Evolutionary conservation across 2,888 invertebrate genomes (phyloP).

Genomic region (Drosophila rellima): DNA sequence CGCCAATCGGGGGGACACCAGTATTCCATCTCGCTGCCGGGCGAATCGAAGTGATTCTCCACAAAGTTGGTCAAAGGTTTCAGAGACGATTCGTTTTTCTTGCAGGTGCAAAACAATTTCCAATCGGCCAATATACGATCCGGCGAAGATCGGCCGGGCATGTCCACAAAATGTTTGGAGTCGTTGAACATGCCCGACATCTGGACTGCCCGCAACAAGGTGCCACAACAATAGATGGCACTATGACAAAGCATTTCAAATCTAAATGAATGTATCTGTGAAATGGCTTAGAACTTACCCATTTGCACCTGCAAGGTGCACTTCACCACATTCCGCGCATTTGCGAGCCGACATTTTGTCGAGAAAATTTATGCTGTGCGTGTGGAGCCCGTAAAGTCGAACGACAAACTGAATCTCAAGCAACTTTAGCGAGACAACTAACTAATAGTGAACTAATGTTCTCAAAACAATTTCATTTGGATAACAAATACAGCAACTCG

Average conservation of each 20-base stretch:
- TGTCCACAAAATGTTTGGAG: conserved; percentile 96
- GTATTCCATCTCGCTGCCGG: conserved; percentile 44
- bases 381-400: conserved; percentile 32
- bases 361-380: conserved; percentile 9
- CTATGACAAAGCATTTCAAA: conserved; percentile 86
- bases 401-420: conserved; percentile 23
- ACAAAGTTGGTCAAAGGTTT: conserved; percentile 53
- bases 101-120: conserved; percentile 85
- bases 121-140: conserved; percentile 89
- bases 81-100: conserved; percentile 56
- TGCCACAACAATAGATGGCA: conserved; percentile 93
- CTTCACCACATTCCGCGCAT: conserved; percentile 53
- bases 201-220: conserved; percentile 92
- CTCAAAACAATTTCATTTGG: neutral
- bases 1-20: conserved; percentile 61
- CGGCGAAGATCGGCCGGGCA: conserved; percentile 90
- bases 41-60: conserved; percentile 58
- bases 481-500: neutral
- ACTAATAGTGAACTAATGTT: conserved; percentile 27
- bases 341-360: conserved; percentile 46
- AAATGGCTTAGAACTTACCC: conserved; percentile 30
- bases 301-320: conserved; percentile 42
- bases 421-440: conserved; percentile 15
- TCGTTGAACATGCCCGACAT: conserved; percentile 92
- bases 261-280: neutral